These are phyloP conservation scores for Timema cristinae DNA, from an alignment of 2,888 invertebrate genomes.

Conservation along the genomic window DNA sequence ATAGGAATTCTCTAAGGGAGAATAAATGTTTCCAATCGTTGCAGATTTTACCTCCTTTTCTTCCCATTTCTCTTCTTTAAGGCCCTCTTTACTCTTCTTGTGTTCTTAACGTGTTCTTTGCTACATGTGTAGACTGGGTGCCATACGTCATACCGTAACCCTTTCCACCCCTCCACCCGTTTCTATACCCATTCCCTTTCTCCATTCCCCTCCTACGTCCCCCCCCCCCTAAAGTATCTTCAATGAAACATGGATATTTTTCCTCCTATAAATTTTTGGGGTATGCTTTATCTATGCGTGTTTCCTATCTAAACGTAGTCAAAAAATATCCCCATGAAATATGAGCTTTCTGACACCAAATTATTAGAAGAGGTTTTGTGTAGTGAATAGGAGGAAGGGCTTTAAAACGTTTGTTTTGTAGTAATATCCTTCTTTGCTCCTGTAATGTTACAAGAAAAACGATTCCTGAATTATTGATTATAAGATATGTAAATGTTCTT, in stretches of 20 bases:
- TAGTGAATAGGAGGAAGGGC: no score
- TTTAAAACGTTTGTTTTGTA: no score
- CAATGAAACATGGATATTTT: not conserved
- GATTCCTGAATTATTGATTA: no score
- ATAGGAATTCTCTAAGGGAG: conserved; percentile 23
- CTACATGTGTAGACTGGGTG: conserved; percentile 6
- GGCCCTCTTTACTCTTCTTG: conserved; percentile 2
- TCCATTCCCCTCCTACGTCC: not conserved
- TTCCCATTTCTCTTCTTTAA: not conserved
- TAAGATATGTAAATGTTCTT: no score
- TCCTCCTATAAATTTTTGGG: conserved; percentile 7
- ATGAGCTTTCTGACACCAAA: conserved; percentile 6
- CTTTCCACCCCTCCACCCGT: not conserved
- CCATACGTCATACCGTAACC: conserved; percentile 11
- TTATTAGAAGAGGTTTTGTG: not conserved
- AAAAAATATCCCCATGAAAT: not conserved
- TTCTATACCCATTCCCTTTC: no score
- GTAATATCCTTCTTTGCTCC: no score
- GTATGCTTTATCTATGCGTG: conserved; percentile 7
- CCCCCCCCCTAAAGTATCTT: not conserved
- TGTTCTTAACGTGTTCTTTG: not conserved
- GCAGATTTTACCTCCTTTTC: conserved; percentile 17
- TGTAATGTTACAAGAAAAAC: no score
- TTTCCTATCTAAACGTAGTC: conserved; percentile 1
- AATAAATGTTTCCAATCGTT: conserved; percentile 25